Evolutionary conservation across 2,113 vertebrate species (phyloP), one percentile per base, ranked within the genome.

Genomic region (Gopherus evgoodei): DNA sequence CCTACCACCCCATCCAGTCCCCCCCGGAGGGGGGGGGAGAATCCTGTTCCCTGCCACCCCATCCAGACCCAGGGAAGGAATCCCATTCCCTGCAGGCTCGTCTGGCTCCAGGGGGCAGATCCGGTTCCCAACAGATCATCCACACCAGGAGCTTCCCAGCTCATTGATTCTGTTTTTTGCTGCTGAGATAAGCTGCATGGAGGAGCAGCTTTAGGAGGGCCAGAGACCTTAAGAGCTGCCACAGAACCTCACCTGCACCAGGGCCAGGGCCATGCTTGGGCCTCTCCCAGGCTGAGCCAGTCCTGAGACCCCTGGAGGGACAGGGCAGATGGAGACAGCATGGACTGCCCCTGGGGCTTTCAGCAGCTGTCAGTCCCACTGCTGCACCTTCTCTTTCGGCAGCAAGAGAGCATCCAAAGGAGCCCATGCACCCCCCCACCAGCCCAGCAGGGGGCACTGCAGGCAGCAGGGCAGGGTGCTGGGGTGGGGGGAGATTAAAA

Each of bases 171-270:
- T 38, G 35, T 4, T 72, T 38, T 72, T 16, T 72, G 65, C 65
- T 38, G 35, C 65, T 72, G 65, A 38, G 65, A 65, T 16, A 69
- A 35, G 65, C 16, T n/a, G 16, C 13, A 19, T 69, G 17, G 65
- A 69, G 65, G 4, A 69, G 62, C 62, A 35, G 62, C 62, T n/a
- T 35, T 19, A 35, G 31, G 6, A n/a, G 65, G 65, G 17, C 16
- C 17, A 35, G 65, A n/a, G 35, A 19, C 17, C 14, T 16, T 17
- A 35, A 69, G 16, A 17, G 16, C 35, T n/a, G 7, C 8, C 17
- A 35, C 16, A n/a, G 35, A 69, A n/a, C 16, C 1, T 1, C 22
- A 13, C 6, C 12, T 1, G 1, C 76, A 52, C 87, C 19, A 14
- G 54, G n/a, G 65, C 17, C 65, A 21, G 3, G 17, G 19, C 21